phyloP scores from a whole-genome alignment of 2,888 invertebrate genomes.

The Oasisia sp. region DNA sequence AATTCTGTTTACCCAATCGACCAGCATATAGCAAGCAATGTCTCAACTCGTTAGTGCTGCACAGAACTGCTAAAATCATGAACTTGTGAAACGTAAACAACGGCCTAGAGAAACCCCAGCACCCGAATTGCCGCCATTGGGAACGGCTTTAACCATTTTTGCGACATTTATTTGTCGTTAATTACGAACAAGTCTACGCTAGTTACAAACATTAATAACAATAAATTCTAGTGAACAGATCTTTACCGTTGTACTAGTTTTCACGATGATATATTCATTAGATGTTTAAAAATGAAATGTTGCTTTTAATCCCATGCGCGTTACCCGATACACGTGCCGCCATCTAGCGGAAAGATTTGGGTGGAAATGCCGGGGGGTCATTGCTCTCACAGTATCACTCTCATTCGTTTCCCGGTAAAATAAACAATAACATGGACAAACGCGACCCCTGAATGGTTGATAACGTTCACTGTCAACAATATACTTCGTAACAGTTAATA shows the following conservation, averaged over 20 bases:
- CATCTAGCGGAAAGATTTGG: background rate
- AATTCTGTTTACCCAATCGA: background rate
- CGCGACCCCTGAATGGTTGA: too few species aligned
- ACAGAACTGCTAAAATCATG: background rate
- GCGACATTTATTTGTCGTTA: conserved; percentile 12
- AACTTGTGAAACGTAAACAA: conserved; percentile 7
- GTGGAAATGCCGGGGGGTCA: background rate
- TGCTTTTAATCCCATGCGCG: background rate
- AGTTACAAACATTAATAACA: background rate
- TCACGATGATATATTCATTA: background rate
- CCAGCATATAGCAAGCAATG: background rate
- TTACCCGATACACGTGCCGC: background rate
- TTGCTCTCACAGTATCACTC: too few species aligned
- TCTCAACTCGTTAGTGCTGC: background rate
- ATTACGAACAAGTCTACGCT: background rate
- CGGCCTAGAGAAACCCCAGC: conserved; percentile 1
- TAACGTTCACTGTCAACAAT: too few species aligned
- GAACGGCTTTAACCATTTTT: background rate
- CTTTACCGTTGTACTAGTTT: background rate
- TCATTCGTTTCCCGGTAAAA: too few species aligned
- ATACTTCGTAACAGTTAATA: too few species aligned
- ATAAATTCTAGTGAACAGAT: background rate
- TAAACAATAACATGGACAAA: too few species aligned
- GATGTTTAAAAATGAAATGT: background rate
- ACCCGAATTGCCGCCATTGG: conserved; percentile 7